phyloP scores from a whole-genome alignment of 2,888 invertebrate species.

The Perizoma flavofasciatum region DNA sequence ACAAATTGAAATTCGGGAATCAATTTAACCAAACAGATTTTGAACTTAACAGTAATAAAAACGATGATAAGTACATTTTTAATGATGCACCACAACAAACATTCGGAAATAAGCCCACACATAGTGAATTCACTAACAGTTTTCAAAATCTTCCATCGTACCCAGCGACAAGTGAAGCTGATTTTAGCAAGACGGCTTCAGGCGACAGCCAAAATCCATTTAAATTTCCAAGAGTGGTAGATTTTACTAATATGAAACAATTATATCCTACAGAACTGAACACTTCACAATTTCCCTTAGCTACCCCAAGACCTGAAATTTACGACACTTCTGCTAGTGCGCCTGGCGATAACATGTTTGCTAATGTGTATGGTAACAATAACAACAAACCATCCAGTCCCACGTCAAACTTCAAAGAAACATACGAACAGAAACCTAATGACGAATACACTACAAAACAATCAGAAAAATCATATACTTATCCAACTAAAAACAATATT shows the following conservation, averaged over 20 bases:
- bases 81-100: slow-evolving; percentile 44
- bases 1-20: slow-evolving; percentile 51
- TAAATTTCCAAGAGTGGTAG: slow-evolving; percentile 69
- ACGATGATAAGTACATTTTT: slow-evolving; percentile 47
- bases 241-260: slow-evolving; percentile 67
- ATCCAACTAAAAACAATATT: slow-evolving; percentile 30
- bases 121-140: slow-evolving; percentile 49
- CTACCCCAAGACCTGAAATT: slow-evolving; percentile 46
- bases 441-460: slow-evolving; percentile 50
- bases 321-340: slow-evolving; percentile 45
- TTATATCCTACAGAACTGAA: slow-evolving; percentile 59
- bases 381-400: slow-evolving; percentile 47
- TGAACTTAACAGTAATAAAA: slow-evolving; percentile 51
- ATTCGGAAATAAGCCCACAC: slow-evolving; percentile 51
- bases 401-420: slow-evolving; percentile 41
- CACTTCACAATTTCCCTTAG: slow-evolving; percentile 55
- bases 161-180: slow-evolving; percentile 48
- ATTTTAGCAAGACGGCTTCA: slow-evolving; percentile 47
- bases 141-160: slow-evolving; percentile 53
- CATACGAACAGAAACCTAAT: slow-evolving; percentile 47
- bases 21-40: slow-evolving; percentile 58
- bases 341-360: slow-evolving; percentile 45
- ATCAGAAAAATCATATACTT: slow-evolving; percentile 42
- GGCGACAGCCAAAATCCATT: slow-evolving; percentile 45
- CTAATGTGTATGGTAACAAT: slow-evolving; percentile 47